phyloP scores from a whole-genome alignment of 2,888 invertebrate species.

The Lasioglossum calceatum region DNA sequence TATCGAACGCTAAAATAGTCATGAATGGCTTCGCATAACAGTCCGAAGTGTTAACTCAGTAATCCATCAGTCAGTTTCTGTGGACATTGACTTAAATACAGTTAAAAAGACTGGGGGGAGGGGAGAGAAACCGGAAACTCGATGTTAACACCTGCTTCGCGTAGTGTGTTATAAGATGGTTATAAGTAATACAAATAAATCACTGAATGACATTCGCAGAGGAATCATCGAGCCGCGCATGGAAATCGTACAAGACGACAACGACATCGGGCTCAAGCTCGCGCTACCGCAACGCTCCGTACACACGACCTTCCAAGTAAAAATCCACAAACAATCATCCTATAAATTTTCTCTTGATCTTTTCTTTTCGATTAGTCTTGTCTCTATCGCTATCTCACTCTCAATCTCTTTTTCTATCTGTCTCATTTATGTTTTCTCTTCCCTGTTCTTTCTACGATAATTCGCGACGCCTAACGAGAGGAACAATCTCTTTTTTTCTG shows the following conservation, averaged over 20 bases:
- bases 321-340: constrained; percentile 61
- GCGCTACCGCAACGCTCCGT: constrained; percentile 87
- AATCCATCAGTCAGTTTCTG: constrained; percentile 17
- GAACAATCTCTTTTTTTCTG: constrained; percentile 34
- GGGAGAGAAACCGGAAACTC: not conserved
- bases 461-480: constrained; percentile 12
- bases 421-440: not conserved
- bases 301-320: constrained; percentile 87
- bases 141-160: constrained; percentile 38
- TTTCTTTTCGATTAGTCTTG: not conserved
- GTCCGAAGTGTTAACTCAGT: constrained; percentile 26
- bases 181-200: constrained; percentile 69
- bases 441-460: constrained; percentile 28
- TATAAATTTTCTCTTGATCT: constrained; percentile 24
- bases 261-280: constrained; percentile 85
- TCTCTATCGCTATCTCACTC: not conserved
- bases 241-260: constrained; percentile 87
- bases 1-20: constrained; percentile 44
- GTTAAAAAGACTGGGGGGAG: constrained; percentile 14
- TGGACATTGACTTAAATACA: not conserved
- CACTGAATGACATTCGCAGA: constrained; percentile 85
- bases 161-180: constrained; percentile 40
- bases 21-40: constrained; percentile 47
- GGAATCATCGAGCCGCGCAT: constrained; percentile 86
- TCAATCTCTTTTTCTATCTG: not conserved